Base-by-base conservation (phyloP, 2,797 vertebrate species). In the Atherinosoma microstoma region DNA sequence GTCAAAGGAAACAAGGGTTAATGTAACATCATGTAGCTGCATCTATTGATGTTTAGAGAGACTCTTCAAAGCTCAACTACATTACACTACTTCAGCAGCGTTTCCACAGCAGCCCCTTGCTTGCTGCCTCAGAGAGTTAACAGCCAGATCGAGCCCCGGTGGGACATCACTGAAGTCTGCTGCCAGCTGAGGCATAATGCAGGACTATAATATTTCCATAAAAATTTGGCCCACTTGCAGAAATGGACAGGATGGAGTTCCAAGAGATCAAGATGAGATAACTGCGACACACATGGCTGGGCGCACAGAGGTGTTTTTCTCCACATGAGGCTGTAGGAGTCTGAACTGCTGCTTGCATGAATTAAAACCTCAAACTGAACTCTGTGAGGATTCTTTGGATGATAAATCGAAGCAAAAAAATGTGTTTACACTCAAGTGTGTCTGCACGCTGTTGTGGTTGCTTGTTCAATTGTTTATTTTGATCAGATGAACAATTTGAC, bases 181-280 rank as follows among this genome's bases (percentile, higher is more conserved):
- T 51, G 60, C 59, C 67, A 45, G 2, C 35, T 76, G 70, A 75
- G 78, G 36, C 71, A 29, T 16, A 53, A 27, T 57, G 71, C 53
- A 13, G 34, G 30, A 67, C 40, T 40, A 24, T 40, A 45, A 68
- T 22, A 60, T 63, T 74, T 69, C 59, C 54, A 54, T 71, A 57
- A 53, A 73, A 78, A 59, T 45, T n/a, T 3, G 38, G 59, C 74
- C 66, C 42, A 32, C 51, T 58, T 9, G 32, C 61, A 64, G 59
- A 35, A 73, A 40, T 13, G 20, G 63, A 66, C 9, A 4, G 34
- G 30, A 54, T 2, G 0, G 49, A 49, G 64, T 68, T 64, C 30
- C 30, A 30, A 45, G 56, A 74, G 67, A 67, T 73, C 35, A 69
- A 18, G 42, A 62, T 4, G 15, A 58, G 64, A 54, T 67, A 35